Evolutionary conservation across 92 coral and sea anemone species (phyloP).

Genomic region (Epizoanthus illoricatus): DNA sequence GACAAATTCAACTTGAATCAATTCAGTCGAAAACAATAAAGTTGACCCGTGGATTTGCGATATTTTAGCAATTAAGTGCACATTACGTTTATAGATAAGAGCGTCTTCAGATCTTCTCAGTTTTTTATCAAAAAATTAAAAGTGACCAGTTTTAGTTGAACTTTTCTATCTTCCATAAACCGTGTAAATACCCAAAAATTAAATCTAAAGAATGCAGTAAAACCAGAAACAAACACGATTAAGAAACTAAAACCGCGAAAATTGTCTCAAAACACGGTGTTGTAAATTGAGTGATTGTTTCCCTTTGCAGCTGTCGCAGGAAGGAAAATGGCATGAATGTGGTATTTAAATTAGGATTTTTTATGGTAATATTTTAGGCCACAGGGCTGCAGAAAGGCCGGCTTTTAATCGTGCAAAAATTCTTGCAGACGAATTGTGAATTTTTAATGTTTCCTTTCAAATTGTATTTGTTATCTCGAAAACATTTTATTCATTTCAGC

Average conservation of each 20-base stretch:
- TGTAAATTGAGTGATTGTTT: slow-evolving; percentile 1
- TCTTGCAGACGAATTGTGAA: neutral
- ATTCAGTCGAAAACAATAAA: slow-evolving; percentile 14
- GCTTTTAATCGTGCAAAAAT: neutral
- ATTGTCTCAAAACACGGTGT: neutral
- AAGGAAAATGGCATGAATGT: slow-evolving; percentile 3
- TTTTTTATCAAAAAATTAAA: neutral
- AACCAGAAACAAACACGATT: slow-evolving; percentile 1
- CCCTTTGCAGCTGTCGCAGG: slow-evolving; percentile 24
- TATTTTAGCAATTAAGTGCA: slow-evolving; percentile 16
- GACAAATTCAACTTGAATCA: slow-evolving; percentile 9
- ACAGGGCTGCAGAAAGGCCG: neutral
- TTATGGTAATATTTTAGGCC: neutral
- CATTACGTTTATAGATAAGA: slow-evolving; percentile 7
- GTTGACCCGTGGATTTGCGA: neutral
- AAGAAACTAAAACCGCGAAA: neutral
- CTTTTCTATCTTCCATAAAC: neutral
- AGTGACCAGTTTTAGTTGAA: neutral
- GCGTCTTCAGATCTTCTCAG: neutral
- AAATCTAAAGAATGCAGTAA: slow-evolving; percentile 18
- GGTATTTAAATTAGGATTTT: slow-evolving; percentile 1
- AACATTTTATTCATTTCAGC: neutral
- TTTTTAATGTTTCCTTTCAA: neutral
- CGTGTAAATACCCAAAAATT: slow-evolving; percentile 10
- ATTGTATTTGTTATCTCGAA: neutral